Conservation (phyloP, 2,888 invertebrate genomes). For the Maniola hyperantus region DNA sequence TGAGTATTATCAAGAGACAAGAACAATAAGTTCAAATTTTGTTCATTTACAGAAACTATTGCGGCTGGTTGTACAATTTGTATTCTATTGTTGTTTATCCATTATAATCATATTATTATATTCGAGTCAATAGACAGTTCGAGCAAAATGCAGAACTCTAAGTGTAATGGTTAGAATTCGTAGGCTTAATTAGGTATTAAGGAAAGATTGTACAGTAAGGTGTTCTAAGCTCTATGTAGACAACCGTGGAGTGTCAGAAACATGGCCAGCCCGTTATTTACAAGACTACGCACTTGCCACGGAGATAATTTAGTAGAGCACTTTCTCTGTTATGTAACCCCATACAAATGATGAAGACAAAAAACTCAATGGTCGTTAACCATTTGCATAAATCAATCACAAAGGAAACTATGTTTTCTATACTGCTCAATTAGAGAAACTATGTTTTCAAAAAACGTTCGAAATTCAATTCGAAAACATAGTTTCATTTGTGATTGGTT, state of each 20-base stretch:
- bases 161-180: neutral
- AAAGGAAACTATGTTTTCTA: no score
- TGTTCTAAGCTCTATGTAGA: neutral
- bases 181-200: constrained; percentile 1
- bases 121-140: constrained; percentile 8
- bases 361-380: no score
- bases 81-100: constrained; percentile 3
- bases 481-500: no score
- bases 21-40: no score
- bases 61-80: constrained; percentile 5
- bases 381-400: no score
- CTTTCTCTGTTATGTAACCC: no score
- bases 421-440: no score
- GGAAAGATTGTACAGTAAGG: neutral
- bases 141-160: constrained; percentile 1
- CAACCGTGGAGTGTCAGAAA: neutral
- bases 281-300: neutral
- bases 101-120: constrained; percentile 15
- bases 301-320: no score
- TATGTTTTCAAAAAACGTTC: no score
- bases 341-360: no score
- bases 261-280: neutral
- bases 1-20: no score
- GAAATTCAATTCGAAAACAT: no score
- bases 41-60: neutral